Evolutionary conservation across 2,113 vertebrate genomes (phyloP), one percentile per base, ranked within the genome.

Genomic region (Bos indicus): DNA sequence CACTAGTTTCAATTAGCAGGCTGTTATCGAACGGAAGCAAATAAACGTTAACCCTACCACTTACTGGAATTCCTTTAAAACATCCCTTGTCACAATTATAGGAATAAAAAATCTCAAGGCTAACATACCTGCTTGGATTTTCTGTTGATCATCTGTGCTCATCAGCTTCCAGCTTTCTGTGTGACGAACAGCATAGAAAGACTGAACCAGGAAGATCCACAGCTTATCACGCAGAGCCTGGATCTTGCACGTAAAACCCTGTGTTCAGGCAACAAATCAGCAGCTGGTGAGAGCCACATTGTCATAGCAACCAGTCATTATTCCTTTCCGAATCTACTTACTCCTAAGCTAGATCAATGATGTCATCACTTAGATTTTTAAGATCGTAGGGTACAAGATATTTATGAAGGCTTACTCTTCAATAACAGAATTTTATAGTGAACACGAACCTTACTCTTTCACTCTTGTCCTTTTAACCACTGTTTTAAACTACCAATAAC

Each of bases 291-390:
- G 99, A 99, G 99, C 99, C 99, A 98, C 97, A 99, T 99, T 99
- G 99, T 99, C 99, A 99, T 99, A 99, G 99, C 99, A 99, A 99
- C 99, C 99, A 99, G 99, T 99, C 99, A 99, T 99, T 99, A 99
- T 99, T 99, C 99, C 98, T 99, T 98, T 98, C 98, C 80, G 99
- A 99, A 99, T 99, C 99, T 99, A 98, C 99, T 99, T 99, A 99
- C 99, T 99, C 99, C 98, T 98, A 98, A 99, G 99, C 98, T 98
- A 98, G 98, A 98, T 98, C 99, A 99, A 98, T 99, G 99, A 99
- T 99, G 99, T 99, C 99, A 99, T 99, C 97, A 98, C 99, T 98
- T 98, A 98, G 98, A 99, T 98, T 98, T 94, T 98, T 98, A 98
- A 98, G 98, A 98, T 86, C 95, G 95, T 93, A 62, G 96, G 97